A percentile compares a stretch with the other conserved stretches of the same genome.
Evolutionary conservation across 2,113 vertebrate species (phyloP).

Genomic region (Calyptomena viridis): DNA sequence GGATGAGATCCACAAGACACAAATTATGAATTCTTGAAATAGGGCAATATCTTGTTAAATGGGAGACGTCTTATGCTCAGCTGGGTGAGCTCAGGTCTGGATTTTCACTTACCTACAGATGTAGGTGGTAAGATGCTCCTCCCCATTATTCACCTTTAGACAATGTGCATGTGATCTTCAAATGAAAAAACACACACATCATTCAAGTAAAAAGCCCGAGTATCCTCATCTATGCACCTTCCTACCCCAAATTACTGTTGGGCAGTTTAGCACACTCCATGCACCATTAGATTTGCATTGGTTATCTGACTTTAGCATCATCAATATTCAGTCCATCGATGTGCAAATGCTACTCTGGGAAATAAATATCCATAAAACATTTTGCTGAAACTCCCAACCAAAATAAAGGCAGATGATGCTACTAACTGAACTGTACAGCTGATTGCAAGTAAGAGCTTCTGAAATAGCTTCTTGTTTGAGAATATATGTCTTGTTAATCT

Average conservation of each 20-base stretch:
- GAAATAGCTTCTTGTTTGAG: constrained; percentile 34
- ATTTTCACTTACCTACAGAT: neutral
- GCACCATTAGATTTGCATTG: neutral
- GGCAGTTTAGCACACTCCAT: neutral
- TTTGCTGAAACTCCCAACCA: neutral
- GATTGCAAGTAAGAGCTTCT: constrained; percentile 20
- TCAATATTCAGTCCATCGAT: neutral
- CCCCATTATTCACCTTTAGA: neutral
- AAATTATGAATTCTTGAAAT: neutral
- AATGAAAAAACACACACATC: neutral
- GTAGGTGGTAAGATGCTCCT: neutral
- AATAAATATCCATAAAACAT: constrained; percentile 11
- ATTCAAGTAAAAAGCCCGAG: neutral
- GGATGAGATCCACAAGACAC: neutral
- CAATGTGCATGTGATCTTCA: neutral
- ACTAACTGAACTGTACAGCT: neutral
- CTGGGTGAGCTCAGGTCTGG: neutral
- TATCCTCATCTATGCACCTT: neutral
- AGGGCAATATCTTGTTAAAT: neutral
- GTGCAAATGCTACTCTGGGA: neutral
- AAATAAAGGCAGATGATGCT: constrained; percentile 9
- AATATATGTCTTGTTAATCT: constrained; percentile 48
- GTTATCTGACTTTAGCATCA: neutral
- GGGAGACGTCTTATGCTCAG: neutral
- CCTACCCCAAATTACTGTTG: neutral